phyloP scores from a whole-genome alignment of 2,888 invertebrate genomes.

The Achlya flavicornis region DNA sequence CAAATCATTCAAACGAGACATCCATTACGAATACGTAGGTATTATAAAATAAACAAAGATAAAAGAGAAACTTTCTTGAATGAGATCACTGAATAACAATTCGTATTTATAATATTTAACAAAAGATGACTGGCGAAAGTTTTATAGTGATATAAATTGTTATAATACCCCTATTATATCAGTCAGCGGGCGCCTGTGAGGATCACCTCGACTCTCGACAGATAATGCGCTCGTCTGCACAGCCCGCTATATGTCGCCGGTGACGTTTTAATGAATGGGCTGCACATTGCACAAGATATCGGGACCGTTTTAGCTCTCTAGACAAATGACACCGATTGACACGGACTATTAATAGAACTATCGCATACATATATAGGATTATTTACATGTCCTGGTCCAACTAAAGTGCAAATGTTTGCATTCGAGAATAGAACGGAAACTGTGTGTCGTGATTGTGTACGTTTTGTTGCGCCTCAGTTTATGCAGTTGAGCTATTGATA shows the following conservation, averaged over 20 bases:
- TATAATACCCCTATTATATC: slow-evolving; percentile 27
- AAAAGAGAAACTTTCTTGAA: slow-evolving; percentile 7
- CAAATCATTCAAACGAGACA: background rate
- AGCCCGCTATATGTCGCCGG: slow-evolving; percentile 33
- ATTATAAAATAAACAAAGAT: slow-evolving; percentile 5
- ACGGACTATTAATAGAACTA: slow-evolving; percentile 58
- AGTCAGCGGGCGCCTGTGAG: slow-evolving; percentile 19
- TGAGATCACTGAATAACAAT: slow-evolving; percentile 4
- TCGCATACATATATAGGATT: slow-evolving; percentile 36
- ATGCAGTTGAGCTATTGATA: slow-evolving; percentile 45
- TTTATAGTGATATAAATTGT: slow-evolving; percentile 35
- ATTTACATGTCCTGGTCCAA: slow-evolving; percentile 40
- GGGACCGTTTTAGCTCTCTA: slow-evolving; percentile 54
- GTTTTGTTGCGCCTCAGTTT: slow-evolving; percentile 43
- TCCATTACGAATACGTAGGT: background rate
- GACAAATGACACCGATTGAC: slow-evolving; percentile 66
- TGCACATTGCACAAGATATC: slow-evolving; percentile 56
- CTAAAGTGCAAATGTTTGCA: slow-evolving; percentile 53
- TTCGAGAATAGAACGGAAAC: slow-evolving; percentile 63
- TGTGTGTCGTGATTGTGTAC: slow-evolving; percentile 43
- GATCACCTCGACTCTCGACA: slow-evolving; percentile 10
- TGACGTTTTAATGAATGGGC: slow-evolving; percentile 59
- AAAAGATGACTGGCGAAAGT: slow-evolving; percentile 32
- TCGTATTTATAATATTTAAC: slow-evolving; percentile 1
- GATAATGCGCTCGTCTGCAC: slow-evolving; percentile 30